These are phyloP conservation scores for Octopus bimaculoides DNA, from an alignment of 1,140 invertebrate species.

Conservation along the genomic window DNA sequence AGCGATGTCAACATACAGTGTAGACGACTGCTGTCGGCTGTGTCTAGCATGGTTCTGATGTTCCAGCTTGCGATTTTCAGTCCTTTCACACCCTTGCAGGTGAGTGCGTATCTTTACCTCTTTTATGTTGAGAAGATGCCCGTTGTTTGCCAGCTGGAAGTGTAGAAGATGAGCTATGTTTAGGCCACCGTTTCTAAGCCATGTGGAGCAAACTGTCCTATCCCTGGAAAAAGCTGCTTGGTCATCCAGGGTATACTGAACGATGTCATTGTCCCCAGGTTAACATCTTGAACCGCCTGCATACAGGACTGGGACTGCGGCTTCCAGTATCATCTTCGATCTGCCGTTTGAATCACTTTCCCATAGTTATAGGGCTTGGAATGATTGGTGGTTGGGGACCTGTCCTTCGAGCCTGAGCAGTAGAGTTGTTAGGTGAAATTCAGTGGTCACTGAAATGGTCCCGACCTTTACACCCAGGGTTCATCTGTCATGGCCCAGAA, in stretches of 20 bases:
- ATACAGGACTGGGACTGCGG: no score
- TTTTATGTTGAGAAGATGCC: background rate
- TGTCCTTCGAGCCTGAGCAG: no score
- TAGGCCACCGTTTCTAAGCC: background rate
- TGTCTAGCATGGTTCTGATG: constrained; percentile 2
- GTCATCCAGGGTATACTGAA: background rate
- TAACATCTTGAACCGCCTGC: background rate
- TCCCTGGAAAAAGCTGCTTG: background rate
- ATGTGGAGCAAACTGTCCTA: background rate
- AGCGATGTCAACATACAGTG: background rate
- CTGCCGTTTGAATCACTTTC: no score
- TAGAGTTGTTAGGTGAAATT: no score
- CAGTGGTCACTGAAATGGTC: no score
- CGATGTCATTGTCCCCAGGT: background rate
- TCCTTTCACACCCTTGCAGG: background rate
- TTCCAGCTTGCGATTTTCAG: background rate
- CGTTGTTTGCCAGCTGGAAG: background rate
- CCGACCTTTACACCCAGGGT: no score
- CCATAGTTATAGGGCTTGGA: no score
- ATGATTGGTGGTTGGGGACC: no score
- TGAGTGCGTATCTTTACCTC: background rate
- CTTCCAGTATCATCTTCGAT: no score
- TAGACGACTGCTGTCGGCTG: background rate
- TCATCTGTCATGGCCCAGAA: no score
- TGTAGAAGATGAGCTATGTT: background rate